These are phyloP conservation scores for Chymomyza fuscimana DNA, from an alignment of 2,888 invertebrate species.

Conservation along the genomic window DNA sequence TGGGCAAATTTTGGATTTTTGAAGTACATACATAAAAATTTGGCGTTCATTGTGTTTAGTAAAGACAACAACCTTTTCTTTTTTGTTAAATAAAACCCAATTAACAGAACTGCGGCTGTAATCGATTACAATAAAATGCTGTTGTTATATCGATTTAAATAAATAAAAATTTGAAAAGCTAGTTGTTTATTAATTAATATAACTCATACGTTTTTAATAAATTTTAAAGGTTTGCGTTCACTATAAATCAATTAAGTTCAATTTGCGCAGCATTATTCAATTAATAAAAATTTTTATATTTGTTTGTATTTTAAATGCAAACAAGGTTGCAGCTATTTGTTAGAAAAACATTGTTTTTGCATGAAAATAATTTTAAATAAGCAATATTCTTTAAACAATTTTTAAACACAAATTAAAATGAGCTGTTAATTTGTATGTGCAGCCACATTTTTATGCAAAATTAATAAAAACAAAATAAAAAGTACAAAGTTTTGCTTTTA, in stretches of 20 bases:
- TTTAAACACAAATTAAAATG: background rate
- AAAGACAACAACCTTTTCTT: background rate
- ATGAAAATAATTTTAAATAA: too few species aligned
- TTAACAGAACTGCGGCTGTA: too few species aligned
- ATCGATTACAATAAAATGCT: too few species aligned
- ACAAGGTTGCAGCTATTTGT: too few species aligned
- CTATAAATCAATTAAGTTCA: background rate
- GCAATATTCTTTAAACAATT: too few species aligned
- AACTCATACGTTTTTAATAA: background rate
- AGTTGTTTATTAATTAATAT: background rate
- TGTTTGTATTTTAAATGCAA: too few species aligned
- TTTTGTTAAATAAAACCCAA: background rate
- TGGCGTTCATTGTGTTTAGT: background rate
- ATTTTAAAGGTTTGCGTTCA: too few species aligned
- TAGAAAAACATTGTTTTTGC: too few species aligned
- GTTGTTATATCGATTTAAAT: too few species aligned
- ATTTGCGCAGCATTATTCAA: background rate
- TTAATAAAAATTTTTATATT: background rate
- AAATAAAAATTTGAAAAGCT: background rate
- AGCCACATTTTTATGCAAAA: background rate
- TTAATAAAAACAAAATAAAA: background rate
- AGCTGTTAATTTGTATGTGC: constrained; percentile 8
- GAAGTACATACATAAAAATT: too few species aligned
- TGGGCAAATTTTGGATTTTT: too few species aligned
- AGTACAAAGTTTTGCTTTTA: constrained; percentile 6